These are phyloP conservation scores for Diachasma alloeum DNA, from an alignment of 1,140 invertebrate genomes.

Conservation along the genomic window DNA sequence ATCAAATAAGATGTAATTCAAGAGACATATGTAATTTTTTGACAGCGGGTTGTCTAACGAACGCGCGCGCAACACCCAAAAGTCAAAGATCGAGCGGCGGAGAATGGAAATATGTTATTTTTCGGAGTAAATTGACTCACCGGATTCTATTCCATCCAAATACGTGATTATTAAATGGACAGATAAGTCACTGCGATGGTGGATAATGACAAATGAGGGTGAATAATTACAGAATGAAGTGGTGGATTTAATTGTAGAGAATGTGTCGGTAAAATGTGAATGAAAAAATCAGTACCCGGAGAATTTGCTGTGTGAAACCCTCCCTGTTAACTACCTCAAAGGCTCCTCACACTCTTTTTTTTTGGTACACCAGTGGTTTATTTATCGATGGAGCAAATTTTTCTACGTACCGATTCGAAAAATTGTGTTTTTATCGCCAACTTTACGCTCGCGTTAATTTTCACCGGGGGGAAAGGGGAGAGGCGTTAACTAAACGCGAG, in stretches of 20 bases:
- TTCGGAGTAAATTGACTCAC: background rate
- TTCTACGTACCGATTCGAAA: conserved; percentile 48
- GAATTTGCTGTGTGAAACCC: background rate
- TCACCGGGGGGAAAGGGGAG: conserved; percentile 35
- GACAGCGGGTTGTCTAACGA: conserved; percentile 28
- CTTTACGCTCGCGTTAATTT: conserved; percentile 43
- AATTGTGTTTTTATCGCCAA: conserved; percentile 39
- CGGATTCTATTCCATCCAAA: background rate
- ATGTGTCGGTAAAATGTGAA: background rate
- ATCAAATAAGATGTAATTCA: conserved; percentile 24
- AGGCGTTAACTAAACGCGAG: conserved; percentile 51
- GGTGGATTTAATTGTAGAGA: background rate
- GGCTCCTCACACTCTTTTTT: background rate
- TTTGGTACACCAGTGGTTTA: background rate
- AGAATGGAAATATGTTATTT: background rate
- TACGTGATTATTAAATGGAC: too few species aligned
- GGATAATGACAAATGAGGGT: background rate
- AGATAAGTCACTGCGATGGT: too few species aligned
- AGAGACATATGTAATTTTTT: conserved; percentile 9
- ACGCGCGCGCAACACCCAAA: conserved; percentile 26
- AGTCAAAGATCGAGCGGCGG: conserved; percentile 34
- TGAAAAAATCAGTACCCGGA: background rate
- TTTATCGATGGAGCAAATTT: background rate
- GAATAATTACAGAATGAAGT: background rate
- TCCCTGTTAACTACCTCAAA: background rate